Conservation (phyloP, 2,888 invertebrate species). For the Zhuqinia jingwanae region DNA sequence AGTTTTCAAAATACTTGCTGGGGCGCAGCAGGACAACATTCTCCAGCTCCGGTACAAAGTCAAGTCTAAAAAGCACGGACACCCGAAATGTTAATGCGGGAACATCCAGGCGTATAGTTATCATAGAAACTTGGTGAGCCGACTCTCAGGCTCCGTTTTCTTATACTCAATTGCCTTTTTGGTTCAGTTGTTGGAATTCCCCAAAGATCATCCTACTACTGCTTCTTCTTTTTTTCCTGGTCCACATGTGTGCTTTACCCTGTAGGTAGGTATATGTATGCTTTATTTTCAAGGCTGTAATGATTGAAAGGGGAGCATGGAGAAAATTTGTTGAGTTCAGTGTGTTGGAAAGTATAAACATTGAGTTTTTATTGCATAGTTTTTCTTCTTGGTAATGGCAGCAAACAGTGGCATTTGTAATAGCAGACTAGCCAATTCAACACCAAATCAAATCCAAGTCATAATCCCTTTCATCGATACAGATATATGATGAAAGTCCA, state of each 20-base stretch:
- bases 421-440: constrained; percentile 61
- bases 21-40: no score
- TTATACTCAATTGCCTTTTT: neutral
- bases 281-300: neutral
- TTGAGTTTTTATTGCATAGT: constrained; percentile 59
- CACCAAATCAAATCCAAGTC: constrained; percentile 70
- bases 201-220: constrained; percentile 48
- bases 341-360: constrained; percentile 54
- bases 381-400: constrained; percentile 37
- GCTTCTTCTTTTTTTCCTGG: no score
- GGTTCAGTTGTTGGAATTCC: constrained; percentile 24
- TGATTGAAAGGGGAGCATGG: neutral
- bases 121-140: neutral
- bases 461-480: constrained; percentile 68
- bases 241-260: neutral
- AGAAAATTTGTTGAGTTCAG: constrained; percentile 18
- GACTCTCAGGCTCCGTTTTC: neutral
- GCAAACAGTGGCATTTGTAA: constrained; percentile 30
- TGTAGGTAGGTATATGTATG: neutral
- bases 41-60: no score
- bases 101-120: neutral
- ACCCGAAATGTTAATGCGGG: no score
- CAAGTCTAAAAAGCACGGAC: no score
- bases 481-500: constrained; percentile 68
- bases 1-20: no score